Evolutionary conservation across 2,888 invertebrate genomes (phyloP), one percentile per base, ranked within the genome.

Genomic region (Panzeria rudis): DNA sequence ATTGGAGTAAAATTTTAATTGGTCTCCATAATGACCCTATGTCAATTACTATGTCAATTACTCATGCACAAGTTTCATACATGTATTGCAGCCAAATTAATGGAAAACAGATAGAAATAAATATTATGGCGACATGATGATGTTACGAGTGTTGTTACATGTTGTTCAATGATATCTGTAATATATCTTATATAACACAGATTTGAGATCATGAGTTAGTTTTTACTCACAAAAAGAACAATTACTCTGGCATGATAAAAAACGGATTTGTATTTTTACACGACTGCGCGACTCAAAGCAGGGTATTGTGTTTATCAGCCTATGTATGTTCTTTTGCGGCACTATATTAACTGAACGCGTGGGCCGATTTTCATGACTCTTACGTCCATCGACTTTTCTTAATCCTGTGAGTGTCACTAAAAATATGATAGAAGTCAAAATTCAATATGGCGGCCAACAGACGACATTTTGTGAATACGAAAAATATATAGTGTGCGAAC

Each of bases 1-100:
- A 82, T 79, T 82, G 66, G 64, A 82, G 82, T 85, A 79, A 75
- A 62, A 61, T 71, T 85, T 85, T 82, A 85, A 85, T 85, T 85
- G 85, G 82, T 82, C 64, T n/a, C 85, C 82, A 64, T 75, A 78
- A 79, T 85, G 85, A 85, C 85, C 85, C 85, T 79, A 29, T 29
- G 29, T 29, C 29, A 29, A 29, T 29, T 29, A 73, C 79, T 20
- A 56, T 50, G 15, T 17, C 50, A 52, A 15, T 29, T 41, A 17
- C 52, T 50, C 32, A 32, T 3, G 66, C 72, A 72, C 20, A 59
- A 15, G 29, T 17, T 75, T 25, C 29, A n/a, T 11, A n/a, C 29
- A n/a, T 35, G 1, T 35, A 41, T 25, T 61, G 62, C 54, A 23
- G n/a, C 29, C 17, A 32, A 64, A 80, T 72, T 72, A 72, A 83